Base-by-base conservation (phyloP, 2,113 vertebrate species). In the Cercocebus atys region DNA sequence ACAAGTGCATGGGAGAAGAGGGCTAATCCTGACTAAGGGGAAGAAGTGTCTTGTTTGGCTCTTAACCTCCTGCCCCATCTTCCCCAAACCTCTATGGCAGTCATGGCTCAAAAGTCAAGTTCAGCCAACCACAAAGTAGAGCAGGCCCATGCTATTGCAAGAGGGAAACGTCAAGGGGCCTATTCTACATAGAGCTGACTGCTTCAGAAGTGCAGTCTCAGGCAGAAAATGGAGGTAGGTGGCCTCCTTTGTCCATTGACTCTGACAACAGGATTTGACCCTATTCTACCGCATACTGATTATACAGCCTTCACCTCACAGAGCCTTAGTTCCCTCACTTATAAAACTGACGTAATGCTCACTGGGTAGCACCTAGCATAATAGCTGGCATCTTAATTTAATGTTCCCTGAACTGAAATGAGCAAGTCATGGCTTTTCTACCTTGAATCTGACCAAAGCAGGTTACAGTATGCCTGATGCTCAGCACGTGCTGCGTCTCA, bases 351-450 rank as follows among this genome's bases (percentile, higher is more conserved):
- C 45, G 20, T 11, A 80, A 47, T 64, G n/a, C 16, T 43, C 32
- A 22, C 43, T 16, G 14, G 38, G 52, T 12, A 35, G 73, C 50
- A 50, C 32, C n/a, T 30, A 40, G 5, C 64, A 45, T 30, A 91
- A 25, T 5, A 66, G 27, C 50, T 93, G 40, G 17, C 43, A 83
- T 73, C 86, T 89, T 64, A 18, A 90, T 47, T 57, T 25, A 38
- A 70, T 17, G 50, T 61, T 94, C 68, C 50, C 76, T 88, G 55
- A 89, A 57, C 16, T 91, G 23, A 93, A 90, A 61, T 50, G 30
- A 59, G 32, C 11, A 79, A 92, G 23, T 40, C 47, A 10, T 27
- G 27, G 84, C 81, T 61, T 68, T 94, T 88, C 75, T 27, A 23
- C 89, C 57, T 43, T 45, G 30, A 47, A 52, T 30, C 22, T 50